phyloP scores from a whole-genome alignment of 2,888 invertebrate genomes.

The Cerceris ruficornis region DNA sequence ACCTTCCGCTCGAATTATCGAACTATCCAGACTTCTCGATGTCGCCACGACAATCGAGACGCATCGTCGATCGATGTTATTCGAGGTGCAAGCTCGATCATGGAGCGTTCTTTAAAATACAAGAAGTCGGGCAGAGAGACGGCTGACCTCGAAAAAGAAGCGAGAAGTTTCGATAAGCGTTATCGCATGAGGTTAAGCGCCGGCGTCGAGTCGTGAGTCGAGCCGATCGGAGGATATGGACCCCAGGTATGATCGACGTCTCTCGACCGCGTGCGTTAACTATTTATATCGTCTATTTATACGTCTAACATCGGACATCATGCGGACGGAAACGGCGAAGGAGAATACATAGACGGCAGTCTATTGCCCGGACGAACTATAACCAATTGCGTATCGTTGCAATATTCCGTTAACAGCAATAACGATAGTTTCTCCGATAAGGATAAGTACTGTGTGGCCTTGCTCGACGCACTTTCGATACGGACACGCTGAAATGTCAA shows the following conservation, averaged over 20 bases:
- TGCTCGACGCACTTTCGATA: no score
- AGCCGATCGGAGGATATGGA: slow-evolving; percentile 46
- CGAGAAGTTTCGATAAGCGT: background rate
- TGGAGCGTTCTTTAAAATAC: no score
- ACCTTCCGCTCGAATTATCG: no score
- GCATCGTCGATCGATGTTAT: no score
- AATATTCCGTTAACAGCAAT: slow-evolving; percentile 27
- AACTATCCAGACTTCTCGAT: no score
- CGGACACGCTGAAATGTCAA: no score
- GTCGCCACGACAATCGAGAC: no score
- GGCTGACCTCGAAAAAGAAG: no score
- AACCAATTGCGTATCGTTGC: slow-evolving; percentile 23
- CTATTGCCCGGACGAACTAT: slow-evolving; percentile 15
- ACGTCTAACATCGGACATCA: slow-evolving; percentile 55
- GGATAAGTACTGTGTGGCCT: no score
- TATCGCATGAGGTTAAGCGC: slow-evolving; percentile 26
- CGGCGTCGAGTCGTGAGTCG: slow-evolving; percentile 4
- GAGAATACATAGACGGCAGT: slow-evolving; percentile 16
- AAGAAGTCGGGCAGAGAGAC: no score
- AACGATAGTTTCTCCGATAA: background rate
- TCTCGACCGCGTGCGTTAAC: slow-evolving; percentile 50
- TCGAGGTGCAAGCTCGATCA: no score
- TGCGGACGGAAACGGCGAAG: slow-evolving; percentile 33
- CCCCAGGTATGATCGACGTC: slow-evolving; percentile 54
- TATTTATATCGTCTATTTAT: slow-evolving; percentile 66